A percentile compares a stretch with the other conserved stretches of the same genome.
Evolutionary conservation across 2,888 invertebrate species (phyloP).

Genomic region (Blera fallax): DNA sequence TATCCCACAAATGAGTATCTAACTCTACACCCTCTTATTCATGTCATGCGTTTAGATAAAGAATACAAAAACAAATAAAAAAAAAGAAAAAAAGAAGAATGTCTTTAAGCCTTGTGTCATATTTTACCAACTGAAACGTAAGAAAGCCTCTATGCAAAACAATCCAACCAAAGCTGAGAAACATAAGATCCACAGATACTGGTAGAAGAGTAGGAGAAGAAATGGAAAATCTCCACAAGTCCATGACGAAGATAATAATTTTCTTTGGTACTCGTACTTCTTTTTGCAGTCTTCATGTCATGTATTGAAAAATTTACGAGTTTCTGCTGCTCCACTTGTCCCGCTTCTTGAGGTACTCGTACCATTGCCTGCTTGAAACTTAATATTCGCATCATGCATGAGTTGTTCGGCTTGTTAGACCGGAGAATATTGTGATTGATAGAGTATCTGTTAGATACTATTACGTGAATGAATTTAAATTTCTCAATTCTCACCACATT

Average conservation of each 20-base stretch:
- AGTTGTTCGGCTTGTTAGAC: conserved; percentile 13
- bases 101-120: conserved; percentile 44
- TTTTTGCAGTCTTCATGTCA: conserved; percentile 26
- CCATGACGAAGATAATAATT: conserved; percentile 59
- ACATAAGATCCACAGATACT: conserved; percentile 15
- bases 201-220: conserved; percentile 15
- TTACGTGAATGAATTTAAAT: conserved; percentile 21
- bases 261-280: conserved; percentile 23
- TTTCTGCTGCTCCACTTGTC: conserved; percentile 38
- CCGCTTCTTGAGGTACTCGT: conserved; percentile 13
- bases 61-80: not conserved
- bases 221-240: conserved; percentile 57
- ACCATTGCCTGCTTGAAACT: conserved; percentile 18
- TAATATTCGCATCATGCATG: conserved; percentile 55
- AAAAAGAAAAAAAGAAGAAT: conserved; percentile 11
- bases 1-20: conserved; percentile 26
- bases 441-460: conserved; percentile 29
- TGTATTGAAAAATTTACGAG: conserved; percentile 59
- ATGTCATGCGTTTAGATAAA: not conserved
- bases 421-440: conserved; percentile 37
- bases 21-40: conserved; percentile 8
- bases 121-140: conserved; percentile 18
- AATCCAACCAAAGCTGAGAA: conserved; percentile 25
- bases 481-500: not conserved
- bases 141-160: conserved; percentile 17